A percentile compares a stretch with the other conserved stretches of the same genome.
These are phyloP conservation scores for Dryobotodes eremita DNA, from an alignment of 2,888 invertebrate species.

Conservation along the genomic window DNA sequence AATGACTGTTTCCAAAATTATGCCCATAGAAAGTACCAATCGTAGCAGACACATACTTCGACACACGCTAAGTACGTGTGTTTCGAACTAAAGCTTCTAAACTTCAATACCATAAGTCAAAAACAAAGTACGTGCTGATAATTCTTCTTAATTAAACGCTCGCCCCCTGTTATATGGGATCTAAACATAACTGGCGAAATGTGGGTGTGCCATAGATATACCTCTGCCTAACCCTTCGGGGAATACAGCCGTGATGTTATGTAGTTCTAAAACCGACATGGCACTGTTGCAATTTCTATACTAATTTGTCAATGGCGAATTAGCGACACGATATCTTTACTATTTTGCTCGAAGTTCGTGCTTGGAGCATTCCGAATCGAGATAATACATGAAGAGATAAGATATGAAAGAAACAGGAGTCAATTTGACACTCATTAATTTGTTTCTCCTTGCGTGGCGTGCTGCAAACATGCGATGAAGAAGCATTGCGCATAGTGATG, in stretches of 20 bases:
- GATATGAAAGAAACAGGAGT: background rate
- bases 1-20: too few relatives aligned
- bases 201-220: background rate
- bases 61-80: too few relatives aligned
- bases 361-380: background rate
- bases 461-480: background rate
- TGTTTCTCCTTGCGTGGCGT: background rate
- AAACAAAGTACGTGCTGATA: too few relatives aligned
- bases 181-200: background rate
- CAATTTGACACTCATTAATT: conserved; percentile 1
- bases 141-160: background rate
- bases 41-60: too few relatives aligned
- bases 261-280: background rate
- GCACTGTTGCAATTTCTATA: background rate
- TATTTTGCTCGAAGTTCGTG: background rate
- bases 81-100: background rate
- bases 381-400: conserved; percentile 15
- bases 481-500: background rate
- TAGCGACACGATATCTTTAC: background rate
- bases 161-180: background rate
- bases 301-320: background rate
- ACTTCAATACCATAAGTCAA: too few relatives aligned
- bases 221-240: background rate
- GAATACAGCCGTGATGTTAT: background rate
- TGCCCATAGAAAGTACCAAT: too few relatives aligned